A percentile compares a stretch with the other conserved stretches of the same genome.
Evolutionary conservation across 1,140 invertebrate species (phyloP).

Genomic region (Bradysia coprophila): DNA sequence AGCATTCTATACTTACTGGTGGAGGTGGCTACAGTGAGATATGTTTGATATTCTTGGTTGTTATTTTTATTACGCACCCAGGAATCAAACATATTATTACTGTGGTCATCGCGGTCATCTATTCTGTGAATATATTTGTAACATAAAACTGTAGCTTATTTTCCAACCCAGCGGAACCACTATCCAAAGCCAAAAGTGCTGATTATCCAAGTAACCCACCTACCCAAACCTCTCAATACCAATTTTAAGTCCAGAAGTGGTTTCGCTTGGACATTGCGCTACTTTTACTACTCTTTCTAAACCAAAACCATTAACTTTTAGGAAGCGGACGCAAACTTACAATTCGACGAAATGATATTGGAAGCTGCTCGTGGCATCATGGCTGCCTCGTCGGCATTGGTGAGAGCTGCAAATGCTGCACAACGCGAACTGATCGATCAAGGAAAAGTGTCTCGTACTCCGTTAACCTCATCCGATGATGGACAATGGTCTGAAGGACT

Average conservation of each 20-base stretch:
- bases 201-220: too few species aligned
- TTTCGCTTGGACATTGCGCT: too few species aligned
- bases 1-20: too few species aligned
- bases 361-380: conserved; percentile 97
- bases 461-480: conserved; percentile 73
- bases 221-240: too few species aligned
- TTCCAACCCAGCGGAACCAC: too few species aligned
- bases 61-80: conserved; percentile 65
- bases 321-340: conserved; percentile 84
- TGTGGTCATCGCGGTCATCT: conserved; percentile 25
- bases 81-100: conserved; percentile 99
- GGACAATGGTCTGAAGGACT: conserved; percentile 98
- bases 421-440: conserved; percentile 84
- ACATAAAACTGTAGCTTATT: background rate
- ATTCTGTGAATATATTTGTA: too few species aligned
- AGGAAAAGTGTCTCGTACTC: conserved; percentile 62
- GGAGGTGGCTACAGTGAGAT: conserved; percentile 56
- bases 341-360: conserved; percentile 98
- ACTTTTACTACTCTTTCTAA: too few species aligned
- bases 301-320: too few species aligned
- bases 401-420: conserved; percentile 89
- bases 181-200: too few species aligned
- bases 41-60: conserved; percentile 99
- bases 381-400: conserved; percentile 85
- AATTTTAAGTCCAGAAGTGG: too few species aligned